phyloP scores from a whole-genome alignment of 2,888 invertebrate species.

The Chrysotoxum bicinctum region DNA sequence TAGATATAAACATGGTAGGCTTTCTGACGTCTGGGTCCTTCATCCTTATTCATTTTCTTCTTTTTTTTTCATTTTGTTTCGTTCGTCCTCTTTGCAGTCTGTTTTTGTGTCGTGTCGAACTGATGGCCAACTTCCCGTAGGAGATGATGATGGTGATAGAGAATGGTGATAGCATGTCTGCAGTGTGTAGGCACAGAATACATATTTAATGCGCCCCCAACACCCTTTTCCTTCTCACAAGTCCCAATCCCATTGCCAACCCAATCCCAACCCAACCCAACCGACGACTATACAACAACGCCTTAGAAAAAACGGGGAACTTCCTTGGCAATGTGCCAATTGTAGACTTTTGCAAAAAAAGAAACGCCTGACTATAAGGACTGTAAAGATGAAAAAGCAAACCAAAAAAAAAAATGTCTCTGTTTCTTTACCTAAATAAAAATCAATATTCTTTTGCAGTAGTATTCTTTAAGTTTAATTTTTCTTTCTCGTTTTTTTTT shows the following conservation, averaged over 20 bases:
- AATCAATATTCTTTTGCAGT: slow-evolving; percentile 44
- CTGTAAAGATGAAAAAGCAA: slow-evolving; percentile 19
- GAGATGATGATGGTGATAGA: slow-evolving; percentile 67
- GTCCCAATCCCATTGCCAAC: background rate
- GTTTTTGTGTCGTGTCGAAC: slow-evolving; percentile 59
- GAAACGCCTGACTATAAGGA: slow-evolving; percentile 18
- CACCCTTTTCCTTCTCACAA: slow-evolving; percentile 23
- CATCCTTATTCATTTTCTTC: slow-evolving; percentile 5
- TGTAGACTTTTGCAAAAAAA: slow-evolving; percentile 23
- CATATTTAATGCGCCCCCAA: slow-evolving; percentile 65
- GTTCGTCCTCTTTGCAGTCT: slow-evolving; percentile 1
- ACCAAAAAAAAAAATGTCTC: slow-evolving; percentile 10
- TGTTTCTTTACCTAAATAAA: slow-evolving; percentile 43
- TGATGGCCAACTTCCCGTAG: slow-evolving; percentile 71
- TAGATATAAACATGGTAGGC: slow-evolving; percentile 50
- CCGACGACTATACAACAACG: slow-evolving; percentile 6
- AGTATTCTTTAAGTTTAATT: slow-evolving; percentile 21
- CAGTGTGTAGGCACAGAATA: slow-evolving; percentile 69
- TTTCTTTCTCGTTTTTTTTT: slow-evolving; percentile 76
- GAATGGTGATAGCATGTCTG: slow-evolving; percentile 71
- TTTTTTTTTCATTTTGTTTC: slow-evolving; percentile 6
- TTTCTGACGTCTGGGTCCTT: slow-evolving; percentile 67
- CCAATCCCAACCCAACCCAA: background rate
- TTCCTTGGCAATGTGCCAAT: slow-evolving; percentile 71
- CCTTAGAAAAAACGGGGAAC: slow-evolving; percentile 37